phyloP scores from a whole-genome alignment of 2,888 invertebrate species.

The Syrphus vitripennis region DNA sequence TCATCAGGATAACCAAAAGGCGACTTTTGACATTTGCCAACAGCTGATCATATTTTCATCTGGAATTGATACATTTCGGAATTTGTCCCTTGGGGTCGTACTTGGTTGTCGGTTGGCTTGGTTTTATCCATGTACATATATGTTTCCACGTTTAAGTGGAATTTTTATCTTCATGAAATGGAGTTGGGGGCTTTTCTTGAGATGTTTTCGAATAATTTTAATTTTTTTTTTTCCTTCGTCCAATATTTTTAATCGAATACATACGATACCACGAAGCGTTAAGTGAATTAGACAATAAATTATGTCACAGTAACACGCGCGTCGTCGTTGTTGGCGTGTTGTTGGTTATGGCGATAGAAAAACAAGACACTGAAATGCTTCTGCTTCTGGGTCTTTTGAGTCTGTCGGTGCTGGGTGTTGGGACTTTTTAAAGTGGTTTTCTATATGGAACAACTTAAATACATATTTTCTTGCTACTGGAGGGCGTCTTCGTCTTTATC shows the following conservation, averaged over 20 bases:
- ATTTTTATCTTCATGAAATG: conserved; percentile 6
- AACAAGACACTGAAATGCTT: conserved; percentile 12
- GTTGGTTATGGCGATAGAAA: conserved; percentile 6
- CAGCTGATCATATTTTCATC: conserved; percentile 67
- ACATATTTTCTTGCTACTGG: background rate
- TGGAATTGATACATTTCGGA: conserved; percentile 60
- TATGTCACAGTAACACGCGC: conserved; percentile 68
- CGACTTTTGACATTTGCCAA: conserved; percentile 66
- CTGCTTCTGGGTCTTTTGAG: background rate
- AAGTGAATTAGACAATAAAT: conserved; percentile 72
- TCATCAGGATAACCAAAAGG: background rate
- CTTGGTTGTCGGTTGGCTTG: no score
- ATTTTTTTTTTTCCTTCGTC: conserved; percentile 8
- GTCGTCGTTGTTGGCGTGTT: background rate
- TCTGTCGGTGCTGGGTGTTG: background rate
- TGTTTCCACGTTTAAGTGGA: conserved; percentile 21
- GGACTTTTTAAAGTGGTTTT: conserved; percentile 53
- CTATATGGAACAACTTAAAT: conserved; percentile 5
- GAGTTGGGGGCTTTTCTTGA: conserved; percentile 31
- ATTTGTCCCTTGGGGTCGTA: conserved; percentile 51
- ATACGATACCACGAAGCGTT: conserved; percentile 67
- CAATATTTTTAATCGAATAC: conserved; percentile 62
- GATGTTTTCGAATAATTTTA: conserved; percentile 39
- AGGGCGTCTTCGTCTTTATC: conserved; percentile 10
- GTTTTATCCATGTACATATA: background rate